Conservation (phyloP, 2,888 invertebrate species). For the Protula sp. region DNA sequence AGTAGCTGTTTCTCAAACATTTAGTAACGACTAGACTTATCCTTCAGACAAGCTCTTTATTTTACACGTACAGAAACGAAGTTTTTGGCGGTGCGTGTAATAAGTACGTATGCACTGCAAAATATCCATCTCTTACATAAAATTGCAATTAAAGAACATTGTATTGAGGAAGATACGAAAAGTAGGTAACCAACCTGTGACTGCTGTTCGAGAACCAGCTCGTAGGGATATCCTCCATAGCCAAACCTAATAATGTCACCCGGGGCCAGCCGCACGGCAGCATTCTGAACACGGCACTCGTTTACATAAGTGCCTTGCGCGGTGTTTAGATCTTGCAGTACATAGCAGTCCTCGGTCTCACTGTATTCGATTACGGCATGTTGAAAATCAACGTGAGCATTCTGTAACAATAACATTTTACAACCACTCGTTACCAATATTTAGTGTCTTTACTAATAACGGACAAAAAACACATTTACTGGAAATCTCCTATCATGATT, state of each 20-base stretch:
- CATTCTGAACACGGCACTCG: slow-evolving; percentile 52
- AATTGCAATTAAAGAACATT: too few species aligned
- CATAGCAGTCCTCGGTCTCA: slow-evolving; percentile 47
- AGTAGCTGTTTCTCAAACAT: too few species aligned
- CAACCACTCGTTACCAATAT: neutral
- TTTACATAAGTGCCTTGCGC: slow-evolving; percentile 54
- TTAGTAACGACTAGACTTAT: too few species aligned
- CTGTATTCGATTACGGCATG: slow-evolving; percentile 52
- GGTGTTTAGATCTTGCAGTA: slow-evolving; percentile 52
- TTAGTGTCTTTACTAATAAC: too few species aligned
- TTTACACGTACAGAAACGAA: too few species aligned
- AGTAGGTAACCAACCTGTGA: too few species aligned
- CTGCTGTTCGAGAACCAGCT: slow-evolving; percentile 31
- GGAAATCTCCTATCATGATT: neutral
- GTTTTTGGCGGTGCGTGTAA: too few species aligned
- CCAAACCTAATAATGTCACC: slow-evolving; percentile 51
- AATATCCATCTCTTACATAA: too few species aligned
- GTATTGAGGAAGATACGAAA: too few species aligned
- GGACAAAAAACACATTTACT: too few species aligned
- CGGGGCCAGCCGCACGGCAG: slow-evolving; percentile 49
- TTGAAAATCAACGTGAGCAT: slow-evolving; percentile 45
- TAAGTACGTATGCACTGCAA: too few species aligned
- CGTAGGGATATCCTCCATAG: slow-evolving; percentile 40
- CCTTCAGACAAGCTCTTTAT: too few species aligned
- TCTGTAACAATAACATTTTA: slow-evolving; percentile 29